A percentile compares a stretch with the other conserved stretches of the same genome.
phyloP scores from a whole-genome alignment of 2,113 vertebrate genomes.

The Malurus elegans region DNA sequence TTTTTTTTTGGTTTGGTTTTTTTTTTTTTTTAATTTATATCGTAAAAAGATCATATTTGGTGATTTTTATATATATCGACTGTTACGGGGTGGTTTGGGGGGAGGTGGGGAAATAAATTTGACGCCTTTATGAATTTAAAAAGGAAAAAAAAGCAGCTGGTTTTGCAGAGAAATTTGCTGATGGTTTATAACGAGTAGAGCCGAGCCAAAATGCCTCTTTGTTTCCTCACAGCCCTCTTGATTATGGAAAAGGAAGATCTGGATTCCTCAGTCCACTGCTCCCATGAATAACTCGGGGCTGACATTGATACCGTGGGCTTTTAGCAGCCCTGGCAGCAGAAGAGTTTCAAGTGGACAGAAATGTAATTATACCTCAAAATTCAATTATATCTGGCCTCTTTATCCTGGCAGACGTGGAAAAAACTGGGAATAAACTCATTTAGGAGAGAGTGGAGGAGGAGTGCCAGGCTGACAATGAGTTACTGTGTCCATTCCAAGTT shows the following conservation, averaged over 20 bases:
- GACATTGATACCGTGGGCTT: neutral
- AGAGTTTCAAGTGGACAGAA: neutral
- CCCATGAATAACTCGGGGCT: neutral
- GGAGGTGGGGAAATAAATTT: slow-evolving; percentile 64
- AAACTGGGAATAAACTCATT: neutral
- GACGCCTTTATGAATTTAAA: slow-evolving; percentile 72
- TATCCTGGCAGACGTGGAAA: neutral
- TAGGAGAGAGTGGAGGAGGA: neutral
- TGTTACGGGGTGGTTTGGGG: slow-evolving; percentile 66
- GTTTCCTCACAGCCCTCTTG: slow-evolving; percentile 40
- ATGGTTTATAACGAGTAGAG: slow-evolving; percentile 74
- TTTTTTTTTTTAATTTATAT: slow-evolving; percentile 86
- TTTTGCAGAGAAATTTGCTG: slow-evolving; percentile 87
- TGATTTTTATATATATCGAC: slow-evolving; percentile 88
- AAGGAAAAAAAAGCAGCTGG: slow-evolving; percentile 86
- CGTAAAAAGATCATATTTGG: slow-evolving; percentile 81
- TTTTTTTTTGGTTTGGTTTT: slow-evolving; percentile 78
- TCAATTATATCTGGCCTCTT: neutral
- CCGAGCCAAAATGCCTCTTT: slow-evolving; percentile 68
- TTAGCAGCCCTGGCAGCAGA: neutral
- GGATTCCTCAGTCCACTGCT: neutral
- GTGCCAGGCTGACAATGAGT: neutral
- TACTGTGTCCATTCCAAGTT: neutral
- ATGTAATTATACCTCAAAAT: neutral
- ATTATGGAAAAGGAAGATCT: neutral